phyloP scores from a whole-genome alignment of 2,113 vertebrate species.

The Cyphomyrus discorhynchus region DNA sequence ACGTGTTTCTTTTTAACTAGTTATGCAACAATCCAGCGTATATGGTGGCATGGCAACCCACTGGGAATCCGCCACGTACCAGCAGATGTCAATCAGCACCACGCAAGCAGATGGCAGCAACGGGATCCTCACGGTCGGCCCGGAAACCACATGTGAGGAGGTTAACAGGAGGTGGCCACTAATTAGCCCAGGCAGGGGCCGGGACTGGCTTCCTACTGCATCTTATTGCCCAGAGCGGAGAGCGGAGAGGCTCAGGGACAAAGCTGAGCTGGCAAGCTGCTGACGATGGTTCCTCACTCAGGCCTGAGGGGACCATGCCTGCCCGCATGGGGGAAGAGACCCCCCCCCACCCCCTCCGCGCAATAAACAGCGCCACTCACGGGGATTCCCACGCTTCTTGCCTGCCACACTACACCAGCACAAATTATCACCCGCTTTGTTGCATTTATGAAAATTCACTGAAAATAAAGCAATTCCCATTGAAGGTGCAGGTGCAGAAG shows the following conservation, averaged over 20 bases:
- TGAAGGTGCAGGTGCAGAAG: background rate
- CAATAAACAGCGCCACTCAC: background rate
- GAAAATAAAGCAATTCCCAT: background rate
- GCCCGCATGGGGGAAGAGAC: background rate
- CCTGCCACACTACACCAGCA: background rate
- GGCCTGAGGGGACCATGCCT: background rate
- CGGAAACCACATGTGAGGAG: background rate
- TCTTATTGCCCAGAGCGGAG: background rate
- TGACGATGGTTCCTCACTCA: background rate
- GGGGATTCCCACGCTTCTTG: background rate
- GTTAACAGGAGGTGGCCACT: background rate
- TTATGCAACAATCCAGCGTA: background rate
- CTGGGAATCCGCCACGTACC: background rate
- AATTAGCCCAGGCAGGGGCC: background rate
- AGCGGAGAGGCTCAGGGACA: background rate
- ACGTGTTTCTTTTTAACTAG: background rate
- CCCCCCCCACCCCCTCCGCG: too few species aligned
- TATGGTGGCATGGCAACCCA: background rate
- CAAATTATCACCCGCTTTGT: background rate
- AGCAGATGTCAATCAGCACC: background rate
- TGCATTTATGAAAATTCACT: background rate
- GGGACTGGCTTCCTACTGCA: background rate
- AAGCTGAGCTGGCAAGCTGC: background rate
- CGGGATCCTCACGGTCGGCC: background rate
- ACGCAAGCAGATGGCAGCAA: background rate